A percentile compares a stretch with the other conserved stretches of the same genome.
Evolutionary conservation across 1,140 invertebrate genomes (phyloP).

Genomic region (Aphaenogaster floridana): DNA sequence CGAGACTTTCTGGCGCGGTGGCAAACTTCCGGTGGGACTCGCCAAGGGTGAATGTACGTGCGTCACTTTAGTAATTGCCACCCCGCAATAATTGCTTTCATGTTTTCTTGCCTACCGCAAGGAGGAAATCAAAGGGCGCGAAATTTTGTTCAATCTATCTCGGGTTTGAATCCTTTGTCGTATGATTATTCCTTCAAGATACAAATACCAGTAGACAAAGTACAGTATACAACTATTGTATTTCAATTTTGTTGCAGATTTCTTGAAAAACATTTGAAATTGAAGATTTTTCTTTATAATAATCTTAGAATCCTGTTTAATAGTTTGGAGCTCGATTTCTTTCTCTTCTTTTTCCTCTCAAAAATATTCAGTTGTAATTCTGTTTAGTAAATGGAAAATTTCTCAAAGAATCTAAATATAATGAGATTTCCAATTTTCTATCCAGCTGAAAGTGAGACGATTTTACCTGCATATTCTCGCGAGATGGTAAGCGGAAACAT

Average conservation of each 20-base stretch:
- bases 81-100: conserved; percentile 13
- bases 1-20: conserved; percentile 40
- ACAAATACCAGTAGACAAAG: background rate
- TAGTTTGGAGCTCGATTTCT: background rate
- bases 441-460: background rate
- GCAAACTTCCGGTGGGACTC: conserved; percentile 35
- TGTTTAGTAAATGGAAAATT: background rate
- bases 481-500: background rate
- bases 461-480: conserved; percentile 59
- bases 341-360: background rate
- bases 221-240: background rate
- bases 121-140: background rate
- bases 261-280: background rate
- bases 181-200: background rate
- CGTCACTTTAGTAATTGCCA: conserved; percentile 23
- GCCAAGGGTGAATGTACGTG: background rate
- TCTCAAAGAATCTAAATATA: background rate
- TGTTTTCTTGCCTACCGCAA: conserved; percentile 16
- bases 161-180: background rate
- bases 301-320: background rate
- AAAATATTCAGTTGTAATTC: background rate
- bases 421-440: background rate
- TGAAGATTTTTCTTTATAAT: background rate
- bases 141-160: conserved; percentile 9
- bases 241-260: background rate